Evolutionary conservation across 2,888 invertebrate species (phyloP).

Genomic region (Podabrus alpinus): DNA sequence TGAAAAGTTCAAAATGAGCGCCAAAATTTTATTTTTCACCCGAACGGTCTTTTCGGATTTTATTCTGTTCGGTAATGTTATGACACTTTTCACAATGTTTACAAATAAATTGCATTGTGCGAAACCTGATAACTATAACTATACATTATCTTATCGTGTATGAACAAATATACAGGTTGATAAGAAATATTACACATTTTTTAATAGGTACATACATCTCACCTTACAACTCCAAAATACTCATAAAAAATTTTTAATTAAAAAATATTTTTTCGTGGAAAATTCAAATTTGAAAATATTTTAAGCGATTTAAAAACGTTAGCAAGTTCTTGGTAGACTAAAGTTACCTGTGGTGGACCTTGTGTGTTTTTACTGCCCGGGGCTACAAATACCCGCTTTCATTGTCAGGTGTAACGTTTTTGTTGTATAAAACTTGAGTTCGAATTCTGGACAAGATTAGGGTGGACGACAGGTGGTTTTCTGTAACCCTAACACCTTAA

Average conservation of each 20-base stretch:
- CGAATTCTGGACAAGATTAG: not conserved
- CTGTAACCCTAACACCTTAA: not conserved
- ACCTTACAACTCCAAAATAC: not conserved
- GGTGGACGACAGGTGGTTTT: conserved; percentile 18
- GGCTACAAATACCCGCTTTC: conserved; percentile 10
- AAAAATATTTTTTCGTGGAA: not conserved
- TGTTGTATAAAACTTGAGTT: conserved; percentile 1
- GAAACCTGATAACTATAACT: not conserved
- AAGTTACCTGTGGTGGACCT: not conserved
- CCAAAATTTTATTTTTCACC: not conserved
- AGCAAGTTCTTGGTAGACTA: not conserved
- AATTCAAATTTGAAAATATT: not conserved
- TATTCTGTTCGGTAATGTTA: not conserved
- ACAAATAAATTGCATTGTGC: not conserved
- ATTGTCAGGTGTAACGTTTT: conserved; percentile 24
- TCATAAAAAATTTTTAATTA: not conserved
- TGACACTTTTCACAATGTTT: not conserved
- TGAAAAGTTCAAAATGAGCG: not conserved
- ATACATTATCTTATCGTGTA: not conserved
- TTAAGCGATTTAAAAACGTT: not conserved
- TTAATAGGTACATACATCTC: no score
- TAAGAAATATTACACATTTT: not conserved
- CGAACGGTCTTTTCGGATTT: not conserved
- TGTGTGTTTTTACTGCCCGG: conserved; percentile 15
- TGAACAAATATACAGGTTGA: not conserved